Evolutionary conservation across 2,888 invertebrate species (phyloP).

Genomic region (Periphyllus acericola): DNA sequence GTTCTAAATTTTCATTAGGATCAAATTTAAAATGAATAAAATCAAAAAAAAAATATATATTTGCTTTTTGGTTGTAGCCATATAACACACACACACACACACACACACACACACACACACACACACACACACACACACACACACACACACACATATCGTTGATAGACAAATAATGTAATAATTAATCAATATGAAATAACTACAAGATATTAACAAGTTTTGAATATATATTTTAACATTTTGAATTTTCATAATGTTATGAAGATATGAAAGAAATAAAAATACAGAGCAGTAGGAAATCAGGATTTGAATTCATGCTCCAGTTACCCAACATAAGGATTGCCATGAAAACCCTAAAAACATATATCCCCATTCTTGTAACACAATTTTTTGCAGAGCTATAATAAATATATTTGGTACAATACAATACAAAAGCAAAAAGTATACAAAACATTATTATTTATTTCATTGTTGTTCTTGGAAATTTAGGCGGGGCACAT

Average conservation of each 20-base stretch:
- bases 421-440: neutral
- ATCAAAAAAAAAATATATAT: too few species aligned
- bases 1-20: too few species aligned
- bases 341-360: neutral
- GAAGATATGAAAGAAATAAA: neutral
- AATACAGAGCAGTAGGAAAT: neutral
- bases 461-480: too few species aligned
- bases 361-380: constrained; percentile 18
- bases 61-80: too few species aligned
- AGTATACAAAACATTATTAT: neutral
- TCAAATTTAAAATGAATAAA: too few species aligned
- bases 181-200: too few species aligned
- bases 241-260: neutral
- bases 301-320: constrained; percentile 26
- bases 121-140: too few species aligned
- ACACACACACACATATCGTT: too few species aligned
- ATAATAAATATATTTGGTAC: neutral
- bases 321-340: constrained; percentile 18
- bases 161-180: too few species aligned
- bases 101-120: too few species aligned
- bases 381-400: neutral
- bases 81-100: too few species aligned
- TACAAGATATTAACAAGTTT: neutral
- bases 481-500: neutral
- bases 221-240: neutral